Base-by-base conservation (phyloP, 2,797 vertebrate species). In the Lagorchestes hirsutus region DNA sequence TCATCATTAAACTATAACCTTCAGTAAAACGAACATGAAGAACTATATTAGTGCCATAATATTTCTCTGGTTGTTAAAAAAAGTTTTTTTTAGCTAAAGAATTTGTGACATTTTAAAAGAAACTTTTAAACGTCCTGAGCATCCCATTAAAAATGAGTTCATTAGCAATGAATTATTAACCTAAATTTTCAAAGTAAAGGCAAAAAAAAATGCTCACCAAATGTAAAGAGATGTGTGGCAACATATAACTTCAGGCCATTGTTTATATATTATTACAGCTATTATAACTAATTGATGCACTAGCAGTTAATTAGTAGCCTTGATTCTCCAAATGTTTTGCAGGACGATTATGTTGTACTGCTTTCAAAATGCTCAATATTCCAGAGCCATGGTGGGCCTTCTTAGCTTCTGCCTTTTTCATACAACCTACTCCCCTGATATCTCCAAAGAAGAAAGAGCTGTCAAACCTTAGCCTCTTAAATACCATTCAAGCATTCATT, bases 151-250 rank as follows among this genome's bases (percentile, higher is more conserved):
- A 95, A 92, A 87, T 91, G 93, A 93, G 96, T 95, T 98, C 97
- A 96, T 96, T 96, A 97, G 96, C 95, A 93, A 97, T 95, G 96
- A 97, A 97, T 98, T 97, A 97, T 98, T 97, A 98, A 97, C 96
- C 97, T 97, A 97, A 95, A 97, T 97, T 97, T 98, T 97, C 97
- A 97, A 94, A 96, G 97, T 92, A 91, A 94, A 96, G 90, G 95
- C 95, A 93, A 54, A 93, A 93, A 93, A 91, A 54, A 90, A 58
- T 12, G 91, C 95, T 56, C 94, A 82, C 96, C 93, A 14, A 58
- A 59, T 2, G 93, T 58, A 82, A 95, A 50, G 59, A 54, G 82
- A n/a, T 91, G 92, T 96, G 0, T 96, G 74, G 97, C 58, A 0
- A 95, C 87, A 1, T 90, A 2, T 22, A 92, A 56, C 96, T 92